A percentile compares a stretch with the other conserved stretches of the same genome.
These are phyloP conservation scores for Platysternon megacephalum DNA, from an alignment of 2,113 vertebrate genomes.

Conservation along the genomic window DNA sequence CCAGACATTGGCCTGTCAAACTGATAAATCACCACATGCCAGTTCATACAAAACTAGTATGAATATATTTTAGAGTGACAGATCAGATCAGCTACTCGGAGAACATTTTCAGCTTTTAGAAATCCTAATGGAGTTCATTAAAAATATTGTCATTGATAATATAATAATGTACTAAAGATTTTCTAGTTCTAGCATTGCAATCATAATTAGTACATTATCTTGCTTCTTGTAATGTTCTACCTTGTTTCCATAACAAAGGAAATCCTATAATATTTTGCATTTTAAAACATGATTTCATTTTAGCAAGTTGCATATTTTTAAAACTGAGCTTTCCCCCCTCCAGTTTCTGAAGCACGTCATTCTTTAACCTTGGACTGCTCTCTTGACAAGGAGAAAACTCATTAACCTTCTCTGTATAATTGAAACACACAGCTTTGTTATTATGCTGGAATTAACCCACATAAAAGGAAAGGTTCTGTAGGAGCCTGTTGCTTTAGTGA, in stretches of 20 bases:
- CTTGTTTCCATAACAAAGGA: slow-evolving; percentile 51
- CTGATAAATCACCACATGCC: slow-evolving; percentile 40
- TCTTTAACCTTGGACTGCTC: slow-evolving; percentile 29
- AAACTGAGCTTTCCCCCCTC: slow-evolving; percentile 37
- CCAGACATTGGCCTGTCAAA: slow-evolving; percentile 24
- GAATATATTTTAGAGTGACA: slow-evolving; percentile 37
- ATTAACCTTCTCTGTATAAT: slow-evolving; percentile 26
- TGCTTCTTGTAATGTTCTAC: not conserved
- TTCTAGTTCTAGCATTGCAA: slow-evolving; percentile 17
- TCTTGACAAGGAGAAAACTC: slow-evolving; percentile 39
- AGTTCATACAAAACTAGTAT: not conserved
- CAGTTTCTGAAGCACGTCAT: slow-evolving; percentile 36
- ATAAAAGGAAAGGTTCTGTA: not conserved
- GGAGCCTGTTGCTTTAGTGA: not conserved
- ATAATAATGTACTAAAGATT: slow-evolving; percentile 37
- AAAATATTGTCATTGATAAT: slow-evolving; percentile 35
- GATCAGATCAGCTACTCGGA: not conserved
- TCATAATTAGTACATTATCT: not conserved
- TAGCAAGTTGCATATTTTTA: slow-evolving; percentile 17
- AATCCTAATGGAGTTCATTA: slow-evolving; percentile 58
- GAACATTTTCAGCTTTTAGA: not conserved
- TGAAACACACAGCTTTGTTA: slow-evolving; percentile 31
- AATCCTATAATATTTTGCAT: not conserved
- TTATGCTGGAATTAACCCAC: not conserved
- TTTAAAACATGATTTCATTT: slow-evolving; percentile 21